Evolutionary conservation across 2,888 invertebrate genomes (phyloP), one percentile per base, ranked within the genome.

Genomic region (Stegophylla sp.): DNA sequence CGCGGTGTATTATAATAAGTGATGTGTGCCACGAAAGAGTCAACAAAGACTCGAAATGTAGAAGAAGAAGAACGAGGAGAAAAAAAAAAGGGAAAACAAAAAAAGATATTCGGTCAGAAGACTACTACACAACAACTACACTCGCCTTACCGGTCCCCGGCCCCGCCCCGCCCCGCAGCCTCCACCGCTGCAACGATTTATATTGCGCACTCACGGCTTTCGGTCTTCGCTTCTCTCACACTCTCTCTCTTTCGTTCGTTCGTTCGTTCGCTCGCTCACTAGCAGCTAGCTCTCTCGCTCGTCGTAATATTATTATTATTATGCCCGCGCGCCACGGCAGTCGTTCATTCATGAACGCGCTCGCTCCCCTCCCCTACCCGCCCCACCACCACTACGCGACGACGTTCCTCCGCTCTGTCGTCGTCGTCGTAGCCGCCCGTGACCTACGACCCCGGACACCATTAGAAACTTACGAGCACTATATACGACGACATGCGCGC

Each of bases 391-490:
- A 26, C 48, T 12, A 48, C 43, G n/a, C 66, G 28, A 41, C 34
- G 67, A 26, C 48, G 3, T 1, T 12, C 45, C 48, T 26, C 4
- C 53, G 53, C 56, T n/a, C 56, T 12, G 59, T n/a, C n/a, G 56
- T 61, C 7, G 61, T 61, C 17, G 72, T 72, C 72, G 59, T 59
- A 41, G 10, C 73, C 76, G 67, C 67, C 76, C 76, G 76, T 67
- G 76, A 77, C 76, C 76, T 77, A 67, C 76, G 76, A 77, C 76
- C 76, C 76, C 56, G 76, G 67, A 77, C 76, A 77, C 76, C 67
- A 77, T 77, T 77, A 67, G 67, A 77, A 77, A 77, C 45, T 41
- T 61, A 61, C 73, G 61, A 74, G 59, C 26, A 59, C 69, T n/a
- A n/a, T n/a, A n/a, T n/a, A n/a, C 59, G 59, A 56, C 73, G 64